Conservation (phyloP, 1,140 invertebrate genomes). For the Camponotus pennsylvanicus region DNA sequence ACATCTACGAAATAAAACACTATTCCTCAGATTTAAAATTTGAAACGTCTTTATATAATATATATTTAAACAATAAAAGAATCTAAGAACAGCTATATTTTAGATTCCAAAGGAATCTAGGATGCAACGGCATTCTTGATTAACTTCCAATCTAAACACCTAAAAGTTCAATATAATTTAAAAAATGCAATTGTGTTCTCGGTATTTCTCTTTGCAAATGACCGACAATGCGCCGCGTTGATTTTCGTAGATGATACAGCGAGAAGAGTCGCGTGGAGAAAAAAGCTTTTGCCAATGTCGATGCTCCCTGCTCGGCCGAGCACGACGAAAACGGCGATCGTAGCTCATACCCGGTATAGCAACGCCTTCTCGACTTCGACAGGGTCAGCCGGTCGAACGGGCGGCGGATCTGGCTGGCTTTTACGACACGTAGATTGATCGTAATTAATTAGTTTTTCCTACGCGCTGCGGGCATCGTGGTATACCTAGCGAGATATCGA, state of each 20-base stretch:
- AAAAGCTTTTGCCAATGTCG: conserved; percentile 34
- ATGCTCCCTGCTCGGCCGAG: conserved; percentile 43
- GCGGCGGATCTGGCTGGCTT: not conserved
- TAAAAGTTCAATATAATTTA: too few relatives aligned
- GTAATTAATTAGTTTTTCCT: conserved; percentile 66
- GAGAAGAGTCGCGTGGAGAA: not conserved
- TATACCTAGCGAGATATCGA: conserved; percentile 36
- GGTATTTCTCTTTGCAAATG: not conserved
- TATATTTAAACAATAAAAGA: not conserved
- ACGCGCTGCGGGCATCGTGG: conserved; percentile 3
- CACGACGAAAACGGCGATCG: conserved; percentile 38
- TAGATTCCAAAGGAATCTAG: too few relatives aligned
- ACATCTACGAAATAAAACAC: not conserved
- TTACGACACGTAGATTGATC: conserved; percentile 57
- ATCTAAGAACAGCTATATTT: not conserved
- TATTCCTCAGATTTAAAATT: not conserved
- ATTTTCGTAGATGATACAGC: conserved; percentile 14
- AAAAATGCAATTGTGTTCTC: not conserved
- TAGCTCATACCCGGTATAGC: conserved; percentile 29
- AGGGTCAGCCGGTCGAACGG: conserved; percentile 29
- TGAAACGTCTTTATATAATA: not conserved
- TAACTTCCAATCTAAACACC: too few relatives aligned
- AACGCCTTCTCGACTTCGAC: conserved; percentile 40
- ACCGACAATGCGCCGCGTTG: too few relatives aligned
- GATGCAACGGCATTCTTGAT: not conserved